Conservation (phyloP, 23 tunicate genomes). For the Ascidia mentula region DNA sequence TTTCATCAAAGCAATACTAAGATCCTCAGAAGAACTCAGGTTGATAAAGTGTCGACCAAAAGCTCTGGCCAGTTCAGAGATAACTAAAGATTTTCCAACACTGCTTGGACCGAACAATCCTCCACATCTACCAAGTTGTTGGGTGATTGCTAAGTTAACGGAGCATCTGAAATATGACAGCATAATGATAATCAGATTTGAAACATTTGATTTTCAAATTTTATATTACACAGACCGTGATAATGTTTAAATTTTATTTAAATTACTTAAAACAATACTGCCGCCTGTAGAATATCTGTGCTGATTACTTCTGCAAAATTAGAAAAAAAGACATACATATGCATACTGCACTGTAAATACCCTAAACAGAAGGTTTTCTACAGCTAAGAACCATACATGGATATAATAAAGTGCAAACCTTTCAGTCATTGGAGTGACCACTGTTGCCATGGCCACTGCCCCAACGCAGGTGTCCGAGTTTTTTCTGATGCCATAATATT, state of each 20-base stretch:
- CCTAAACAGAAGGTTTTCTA: too few species aligned
- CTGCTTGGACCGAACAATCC: constrained; percentile 61
- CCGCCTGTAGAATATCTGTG: too few species aligned
- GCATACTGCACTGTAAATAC: too few species aligned
- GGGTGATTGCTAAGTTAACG: constrained; percentile 40
- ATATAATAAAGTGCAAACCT: too few species aligned
- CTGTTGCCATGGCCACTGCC: constrained; percentile 35
- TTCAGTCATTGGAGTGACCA: constrained; percentile 69
- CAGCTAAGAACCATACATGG: too few species aligned
- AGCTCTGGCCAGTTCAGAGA: constrained; percentile 61
- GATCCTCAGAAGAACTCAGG: constrained; percentile 41
- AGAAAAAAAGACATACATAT: too few species aligned
- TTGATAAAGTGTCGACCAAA: constrained; percentile 69
- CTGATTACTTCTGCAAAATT: too few species aligned
- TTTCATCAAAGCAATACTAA: constrained; percentile 33
- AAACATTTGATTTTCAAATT: too few species aligned
- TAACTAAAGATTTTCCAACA: constrained; percentile 63
- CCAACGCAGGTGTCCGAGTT: background rate
- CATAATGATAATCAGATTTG: too few species aligned
- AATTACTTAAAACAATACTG: too few species aligned
- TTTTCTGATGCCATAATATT: constrained; percentile 18
- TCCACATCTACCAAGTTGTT: constrained; percentile 54
- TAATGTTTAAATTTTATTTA: too few species aligned
- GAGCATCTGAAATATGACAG: constrained; percentile 46
- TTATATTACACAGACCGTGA: too few species aligned